phyloP scores from a whole-genome alignment of 2,888 invertebrate species.

The Iselma pallidipennis region DNA sequence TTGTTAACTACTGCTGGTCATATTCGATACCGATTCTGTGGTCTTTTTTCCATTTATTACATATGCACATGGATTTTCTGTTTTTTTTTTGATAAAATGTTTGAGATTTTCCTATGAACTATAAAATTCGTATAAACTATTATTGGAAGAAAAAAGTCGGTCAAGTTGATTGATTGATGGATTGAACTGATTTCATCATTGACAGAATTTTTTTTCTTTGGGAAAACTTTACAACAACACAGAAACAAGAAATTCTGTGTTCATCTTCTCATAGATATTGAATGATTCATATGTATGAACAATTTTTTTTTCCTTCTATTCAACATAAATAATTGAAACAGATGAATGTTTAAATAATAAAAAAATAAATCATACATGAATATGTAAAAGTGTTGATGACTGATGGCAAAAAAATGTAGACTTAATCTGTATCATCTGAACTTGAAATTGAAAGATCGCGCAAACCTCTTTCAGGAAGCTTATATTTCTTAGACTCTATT shows the following conservation, averaged over 20 bases:
- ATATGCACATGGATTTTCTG: no score
- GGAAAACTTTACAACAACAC: no score
- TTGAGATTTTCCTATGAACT: no score
- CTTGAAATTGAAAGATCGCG: no score
- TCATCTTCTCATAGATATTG: background rate
- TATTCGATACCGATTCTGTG: no score
- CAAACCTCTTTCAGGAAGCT: no score
- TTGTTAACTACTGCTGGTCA: no score
- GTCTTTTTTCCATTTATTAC: no score
- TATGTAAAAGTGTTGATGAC: background rate
- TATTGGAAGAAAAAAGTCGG: background rate
- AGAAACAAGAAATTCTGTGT: background rate
- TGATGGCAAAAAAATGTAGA: background rate
- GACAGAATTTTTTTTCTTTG: no score
- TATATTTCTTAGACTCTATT: background rate
- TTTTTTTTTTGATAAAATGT: no score
- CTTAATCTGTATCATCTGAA: background rate
- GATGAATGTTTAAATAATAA: background rate
- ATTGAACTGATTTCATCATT: no score
- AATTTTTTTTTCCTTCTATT: background rate
- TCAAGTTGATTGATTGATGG: background rate
- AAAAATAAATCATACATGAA: background rate
- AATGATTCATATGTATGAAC: background rate
- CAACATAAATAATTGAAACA: background rate
- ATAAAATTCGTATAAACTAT: background rate